Evolutionary conservation across 2,888 invertebrate genomes (phyloP).

Genomic region (Chaitophorus viminalis): DNA sequence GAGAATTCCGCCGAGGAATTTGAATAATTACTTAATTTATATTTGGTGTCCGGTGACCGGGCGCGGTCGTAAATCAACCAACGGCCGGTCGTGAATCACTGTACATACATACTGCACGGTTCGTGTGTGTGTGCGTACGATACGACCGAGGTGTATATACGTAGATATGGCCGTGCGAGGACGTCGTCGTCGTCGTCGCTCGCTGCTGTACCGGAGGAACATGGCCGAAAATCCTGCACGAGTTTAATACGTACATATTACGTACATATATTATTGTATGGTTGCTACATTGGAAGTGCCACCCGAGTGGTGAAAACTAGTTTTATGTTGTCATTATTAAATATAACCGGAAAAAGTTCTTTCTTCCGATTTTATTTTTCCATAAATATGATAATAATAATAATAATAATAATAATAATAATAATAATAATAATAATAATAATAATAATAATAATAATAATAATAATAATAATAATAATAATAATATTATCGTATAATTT

Average conservation of each 20-base stretch:
- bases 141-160: not conserved
- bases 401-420: too few relatives aligned
- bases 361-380: too few relatives aligned
- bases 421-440: too few relatives aligned
- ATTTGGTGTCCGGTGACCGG: constrained; percentile 56
- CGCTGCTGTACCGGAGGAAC: not conserved
- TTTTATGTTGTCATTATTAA: not conserved
- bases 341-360: too few relatives aligned
- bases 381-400: too few relatives aligned
- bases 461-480: too few relatives aligned
- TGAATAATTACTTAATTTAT: constrained; percentile 62
- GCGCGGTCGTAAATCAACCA: constrained; percentile 58
- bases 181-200: not conserved
- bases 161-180: constrained; percentile 7
- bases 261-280: too few relatives aligned
- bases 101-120: too few relatives aligned
- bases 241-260: not conserved
- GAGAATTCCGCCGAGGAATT: constrained; percentile 57
- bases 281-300: too few relatives aligned
- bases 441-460: too few relatives aligned
- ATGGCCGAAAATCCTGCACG: constrained; percentile 27
- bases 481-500: too few relatives aligned
- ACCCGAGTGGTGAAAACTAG: not conserved
- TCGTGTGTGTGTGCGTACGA: not conserved
- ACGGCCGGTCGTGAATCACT: constrained; percentile 57